These are phyloP conservation scores for Cotesia congregata DNA, from an alignment of 2,888 invertebrate species.

Conservation along the genomic window DNA sequence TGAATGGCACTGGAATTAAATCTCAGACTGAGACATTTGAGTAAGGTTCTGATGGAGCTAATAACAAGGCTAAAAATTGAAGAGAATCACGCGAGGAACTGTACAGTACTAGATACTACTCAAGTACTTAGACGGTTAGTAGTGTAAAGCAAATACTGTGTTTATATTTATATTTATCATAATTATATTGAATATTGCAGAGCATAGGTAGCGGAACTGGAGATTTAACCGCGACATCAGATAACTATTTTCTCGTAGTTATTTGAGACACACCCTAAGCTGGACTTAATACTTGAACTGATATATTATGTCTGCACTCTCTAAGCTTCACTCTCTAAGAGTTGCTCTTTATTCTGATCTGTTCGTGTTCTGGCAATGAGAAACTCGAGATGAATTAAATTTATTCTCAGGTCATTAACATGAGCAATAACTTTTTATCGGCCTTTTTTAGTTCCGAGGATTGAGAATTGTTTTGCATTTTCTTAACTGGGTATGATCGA, in stretches of 20 bases:
- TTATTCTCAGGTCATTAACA: background rate
- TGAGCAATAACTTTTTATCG: constrained; percentile 14
- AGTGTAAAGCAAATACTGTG: constrained; percentile 20
- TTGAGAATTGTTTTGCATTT: too few relatives aligned
- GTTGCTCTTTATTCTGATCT: background rate
- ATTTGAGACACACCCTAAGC: constrained; percentile 30
- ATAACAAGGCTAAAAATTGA: background rate
- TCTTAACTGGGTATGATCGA: too few relatives aligned
- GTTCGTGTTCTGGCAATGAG: background rate
- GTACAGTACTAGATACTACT: constrained; percentile 3
- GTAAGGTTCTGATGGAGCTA: background rate
- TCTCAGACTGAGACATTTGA: background rate
- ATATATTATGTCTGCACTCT: constrained; percentile 2
- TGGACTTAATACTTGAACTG: background rate
- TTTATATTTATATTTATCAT: background rate
- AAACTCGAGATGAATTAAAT: constrained; percentile 3
- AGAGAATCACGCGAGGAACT: constrained; percentile 3
- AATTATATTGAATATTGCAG: background rate
- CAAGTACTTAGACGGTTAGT: background rate
- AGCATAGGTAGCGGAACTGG: constrained; percentile 27
- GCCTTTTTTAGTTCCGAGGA: too few relatives aligned
- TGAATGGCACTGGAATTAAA: background rate
- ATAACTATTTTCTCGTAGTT: constrained; percentile 31
- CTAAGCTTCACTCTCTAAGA: background rate
- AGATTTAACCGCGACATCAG: constrained; percentile 28